These are phyloP conservation scores for Dryomyza anilis DNA, from an alignment of 2,888 invertebrate species.

Conservation along the genomic window DNA sequence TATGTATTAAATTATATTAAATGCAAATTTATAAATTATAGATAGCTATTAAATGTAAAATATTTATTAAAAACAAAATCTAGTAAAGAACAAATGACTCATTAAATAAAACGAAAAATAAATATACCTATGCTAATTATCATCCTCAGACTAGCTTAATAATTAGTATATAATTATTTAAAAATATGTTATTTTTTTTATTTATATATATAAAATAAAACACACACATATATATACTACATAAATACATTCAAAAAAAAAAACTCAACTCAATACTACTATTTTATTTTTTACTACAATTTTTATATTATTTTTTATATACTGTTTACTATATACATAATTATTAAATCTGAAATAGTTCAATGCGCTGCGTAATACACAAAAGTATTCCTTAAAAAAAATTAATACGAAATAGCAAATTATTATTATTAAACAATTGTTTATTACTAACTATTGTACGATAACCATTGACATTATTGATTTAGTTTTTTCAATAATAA, in stretches of 20 bases:
- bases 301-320: constrained; percentile 7
- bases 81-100: constrained; percentile 23
- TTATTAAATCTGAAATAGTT: constrained; percentile 19
- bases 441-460: constrained; percentile 35
- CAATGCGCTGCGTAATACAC: constrained; percentile 19
- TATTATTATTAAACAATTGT: constrained; percentile 45
- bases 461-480: constrained; percentile 30
- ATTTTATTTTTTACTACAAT: constrained; percentile 2
- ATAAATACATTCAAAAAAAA: neutral
- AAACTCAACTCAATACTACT: no score
- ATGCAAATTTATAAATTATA: constrained; percentile 12
- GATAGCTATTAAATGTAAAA: constrained; percentile 21
- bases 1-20: constrained; percentile 17
- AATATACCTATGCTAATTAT: no score
- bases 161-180: neutral
- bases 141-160: constrained; percentile 23
- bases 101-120: constrained; percentile 15
- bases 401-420: constrained; percentile 42
- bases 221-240: neutral
- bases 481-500: constrained; percentile 56
- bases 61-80: constrained; percentile 18
- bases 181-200: neutral
- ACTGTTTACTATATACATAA: neutral
- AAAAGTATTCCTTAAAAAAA: constrained; percentile 32
- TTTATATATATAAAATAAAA: neutral